Evolutionary conservation across 2,113 vertebrate genomes (phyloP), one percentile per base, ranked within the genome.

Genomic region (Neotoma lepida): DNA sequence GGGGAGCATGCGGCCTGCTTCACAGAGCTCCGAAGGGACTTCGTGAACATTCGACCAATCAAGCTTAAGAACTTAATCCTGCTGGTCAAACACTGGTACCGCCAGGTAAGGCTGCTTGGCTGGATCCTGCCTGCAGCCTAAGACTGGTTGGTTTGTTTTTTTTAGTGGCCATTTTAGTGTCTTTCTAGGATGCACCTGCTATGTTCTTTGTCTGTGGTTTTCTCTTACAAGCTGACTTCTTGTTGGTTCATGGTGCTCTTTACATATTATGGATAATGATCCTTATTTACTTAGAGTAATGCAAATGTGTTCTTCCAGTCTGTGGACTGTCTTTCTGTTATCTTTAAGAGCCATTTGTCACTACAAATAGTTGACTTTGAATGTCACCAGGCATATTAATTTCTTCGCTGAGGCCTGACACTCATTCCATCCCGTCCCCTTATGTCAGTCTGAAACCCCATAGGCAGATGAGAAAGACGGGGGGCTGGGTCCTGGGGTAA

Each of bases 1-100:
- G 96, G 96, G 2, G 87, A 97, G 85, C 90, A 94, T 0, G 39
- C 95, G 0, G 82, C 94, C 95, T 97, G 96, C 80, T 97, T 97
- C 28, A 12, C 93, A 0, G 95, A 97, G 90, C 96, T 96, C 44
- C 91, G 93, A 33, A 97, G 90, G n/a, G 46, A 44, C 39, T 97
- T 97, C 1, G 70, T 97, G 73, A 97, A 97, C 63, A 68, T 1
- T 0, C 87, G 86, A 3, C 66, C 94, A 0, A 1, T 9, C 30
- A 97, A 97, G 46, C 28, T 97, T 33, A 97, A 97, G 95, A 93
- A 58, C 78, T 87, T 97, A 85, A 97, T 97, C 56, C 94, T 96
- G 54, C 94, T 97, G 4, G 95, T 97, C 41, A 97, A 97, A 35
- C 91, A 96, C 73, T 97, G 97, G 96, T 93, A 86, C 93, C 35